These are phyloP conservation scores for Heliangelus exortis DNA, from an alignment of 2,797 vertebrate genomes.

Conservation along the genomic window DNA sequence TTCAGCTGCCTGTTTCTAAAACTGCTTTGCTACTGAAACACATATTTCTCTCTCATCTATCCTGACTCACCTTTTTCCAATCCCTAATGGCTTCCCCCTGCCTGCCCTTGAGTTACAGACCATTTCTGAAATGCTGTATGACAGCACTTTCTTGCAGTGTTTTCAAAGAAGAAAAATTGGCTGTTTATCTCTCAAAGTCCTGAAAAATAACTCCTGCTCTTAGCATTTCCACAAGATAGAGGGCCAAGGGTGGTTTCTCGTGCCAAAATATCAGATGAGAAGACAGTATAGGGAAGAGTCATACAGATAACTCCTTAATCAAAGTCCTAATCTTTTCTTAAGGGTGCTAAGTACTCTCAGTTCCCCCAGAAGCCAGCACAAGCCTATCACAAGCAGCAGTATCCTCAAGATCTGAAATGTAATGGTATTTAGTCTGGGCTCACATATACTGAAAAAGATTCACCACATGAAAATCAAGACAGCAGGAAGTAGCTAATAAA, in stretches of 20 bases:
- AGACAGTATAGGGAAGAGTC: not conserved
- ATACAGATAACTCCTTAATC: not conserved
- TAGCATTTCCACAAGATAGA: not conserved
- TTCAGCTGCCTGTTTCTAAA: not conserved
- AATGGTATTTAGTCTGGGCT: not conserved
- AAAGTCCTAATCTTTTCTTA: not conserved
- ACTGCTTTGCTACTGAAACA: not conserved
- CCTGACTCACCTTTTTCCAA: constrained; percentile 33
- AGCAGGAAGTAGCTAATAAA: not conserved
- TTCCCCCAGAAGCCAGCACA: not conserved
- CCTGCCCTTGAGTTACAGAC: constrained; percentile 50
- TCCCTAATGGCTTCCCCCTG: constrained; percentile 47
- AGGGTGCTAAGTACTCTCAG: not conserved
- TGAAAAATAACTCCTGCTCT: not conserved
- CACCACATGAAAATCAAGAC: not conserved
- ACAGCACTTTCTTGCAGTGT: constrained; percentile 28
- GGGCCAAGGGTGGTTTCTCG: not conserved
- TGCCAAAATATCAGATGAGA: not conserved
- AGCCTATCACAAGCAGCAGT: not conserved
- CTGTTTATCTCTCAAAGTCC: constrained; percentile 31
- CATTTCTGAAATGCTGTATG: constrained; percentile 45
- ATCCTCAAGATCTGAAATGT: not conserved
- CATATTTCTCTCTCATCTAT: constrained; percentile 25
- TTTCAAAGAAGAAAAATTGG: constrained; percentile 25
- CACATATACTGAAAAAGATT: not conserved